These are phyloP conservation scores for Gallinago undulata DNA, from an alignment of 2,113 vertebrate species.

Conservation along the genomic window DNA sequence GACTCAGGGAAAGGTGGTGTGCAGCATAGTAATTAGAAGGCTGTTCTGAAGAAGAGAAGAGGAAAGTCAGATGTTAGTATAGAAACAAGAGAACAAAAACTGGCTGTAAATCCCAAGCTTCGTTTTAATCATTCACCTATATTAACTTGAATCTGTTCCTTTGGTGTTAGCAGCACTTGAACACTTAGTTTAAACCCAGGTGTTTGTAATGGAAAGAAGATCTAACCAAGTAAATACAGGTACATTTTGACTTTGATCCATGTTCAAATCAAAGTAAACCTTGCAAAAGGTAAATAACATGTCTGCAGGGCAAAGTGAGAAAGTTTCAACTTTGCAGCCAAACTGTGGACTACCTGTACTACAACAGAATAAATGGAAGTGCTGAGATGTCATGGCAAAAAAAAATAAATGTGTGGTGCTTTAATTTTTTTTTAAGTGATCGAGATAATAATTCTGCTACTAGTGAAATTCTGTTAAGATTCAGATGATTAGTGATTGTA, in stretches of 20 bases:
- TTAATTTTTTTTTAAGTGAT: not conserved
- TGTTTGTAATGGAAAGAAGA: not conserved
- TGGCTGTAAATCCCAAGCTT: not conserved
- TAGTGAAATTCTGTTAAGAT: not conserved
- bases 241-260: not conserved
- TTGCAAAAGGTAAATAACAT: not conserved
- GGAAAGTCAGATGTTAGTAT: not conserved
- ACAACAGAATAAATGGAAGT: not conserved
- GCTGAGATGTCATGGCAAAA: not conserved
- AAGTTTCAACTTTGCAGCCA: not conserved
- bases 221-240: not conserved
- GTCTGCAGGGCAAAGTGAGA: not conserved
- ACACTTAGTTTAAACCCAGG: not conserved
- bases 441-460: not conserved
- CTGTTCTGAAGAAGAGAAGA: not conserved
- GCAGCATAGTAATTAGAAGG: not conserved
- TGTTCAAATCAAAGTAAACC: not conserved
- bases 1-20: not conserved
- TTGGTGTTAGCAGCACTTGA: not conserved
- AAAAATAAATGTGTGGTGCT: not conserved
- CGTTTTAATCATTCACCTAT: not conserved
- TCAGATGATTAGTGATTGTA: not conserved
- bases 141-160: not conserved
- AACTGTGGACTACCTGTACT: not conserved
- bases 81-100: not conserved